Percentiles rank a stretch among this genome's conserved stretches.
Evolutionary conservation across 1,140 invertebrate genomes (phyloP).

Genomic region (Drosophila quadrilineata): DNA sequence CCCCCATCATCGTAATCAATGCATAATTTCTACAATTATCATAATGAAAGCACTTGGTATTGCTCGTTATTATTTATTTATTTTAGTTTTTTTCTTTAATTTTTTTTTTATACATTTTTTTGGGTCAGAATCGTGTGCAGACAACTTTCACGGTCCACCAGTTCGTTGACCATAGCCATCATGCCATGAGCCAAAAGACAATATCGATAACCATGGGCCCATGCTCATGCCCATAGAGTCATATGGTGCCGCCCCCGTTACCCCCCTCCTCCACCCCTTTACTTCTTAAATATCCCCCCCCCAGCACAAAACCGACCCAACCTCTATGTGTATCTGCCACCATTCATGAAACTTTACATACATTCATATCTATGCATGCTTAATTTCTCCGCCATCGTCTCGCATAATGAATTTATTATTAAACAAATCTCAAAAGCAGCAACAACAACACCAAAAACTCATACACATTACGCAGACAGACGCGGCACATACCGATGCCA

Average conservation of each 20-base stretch:
- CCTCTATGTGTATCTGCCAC: background rate
- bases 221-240: constrained; percentile 31
- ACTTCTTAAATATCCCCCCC: too few relatives aligned
- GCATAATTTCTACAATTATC: constrained; percentile 47
- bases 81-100: too few relatives aligned
- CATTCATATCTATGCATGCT: constrained; percentile 63
- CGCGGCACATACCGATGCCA: constrained; percentile 15
- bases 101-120: constrained; percentile 24
- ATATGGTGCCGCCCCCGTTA: too few relatives aligned
- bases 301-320: background rate
- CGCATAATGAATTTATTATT: constrained; percentile 74
- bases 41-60: constrained; percentile 35
- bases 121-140: constrained; percentile 64
- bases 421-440: constrained; percentile 64
- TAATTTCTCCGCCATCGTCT: constrained; percentile 64
- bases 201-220: constrained; percentile 28
- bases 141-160: constrained; percentile 68
- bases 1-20: too few relatives aligned
- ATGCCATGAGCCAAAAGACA: constrained; percentile 9
- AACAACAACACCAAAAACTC: constrained; percentile 3
- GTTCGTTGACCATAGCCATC: constrained; percentile 62
- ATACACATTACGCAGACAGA: background rate
- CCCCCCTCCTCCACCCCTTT: too few relatives aligned
- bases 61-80: constrained; percentile 20
- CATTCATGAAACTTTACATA: background rate